Evolutionary conservation across 2,888 invertebrate species (phyloP).

Genomic region (Drosophila demipolita): DNA sequence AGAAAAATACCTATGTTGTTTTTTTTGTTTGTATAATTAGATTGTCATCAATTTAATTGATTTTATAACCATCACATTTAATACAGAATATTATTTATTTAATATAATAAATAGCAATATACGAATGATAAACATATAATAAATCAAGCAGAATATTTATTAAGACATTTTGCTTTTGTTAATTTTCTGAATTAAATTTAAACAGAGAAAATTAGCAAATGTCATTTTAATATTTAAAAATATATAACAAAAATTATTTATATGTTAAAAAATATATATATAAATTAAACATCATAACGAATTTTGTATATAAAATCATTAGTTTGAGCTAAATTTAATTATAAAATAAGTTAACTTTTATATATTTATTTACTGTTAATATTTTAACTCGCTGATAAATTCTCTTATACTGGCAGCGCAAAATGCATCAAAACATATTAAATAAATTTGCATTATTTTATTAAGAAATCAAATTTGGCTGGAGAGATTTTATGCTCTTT

Average conservation of each 20-base stretch:
- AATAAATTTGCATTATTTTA: constrained; percentile 13
- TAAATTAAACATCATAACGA: not conserved
- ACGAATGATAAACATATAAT: not conserved
- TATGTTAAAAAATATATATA: not conserved
- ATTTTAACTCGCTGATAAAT: not conserved
- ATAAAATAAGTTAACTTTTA: not conserved
- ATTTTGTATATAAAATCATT: not conserved
- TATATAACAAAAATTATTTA: not conserved
- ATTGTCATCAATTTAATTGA: not conserved
- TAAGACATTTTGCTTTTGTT: not conserved
- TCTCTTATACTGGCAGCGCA: not conserved
- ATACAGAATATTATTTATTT: not conserved
- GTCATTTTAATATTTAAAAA: not conserved
- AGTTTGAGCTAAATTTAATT: not conserved
- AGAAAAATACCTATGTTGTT: not conserved
- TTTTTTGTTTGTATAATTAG: not conserved
- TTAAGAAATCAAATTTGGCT: constrained; percentile 4
- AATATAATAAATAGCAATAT: not conserved
- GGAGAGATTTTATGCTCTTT: not conserved
- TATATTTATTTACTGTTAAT: not conserved
- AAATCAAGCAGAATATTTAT: not conserved
- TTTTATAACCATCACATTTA: not conserved
- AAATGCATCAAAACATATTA: constrained; percentile 7
- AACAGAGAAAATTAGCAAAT: not conserved
- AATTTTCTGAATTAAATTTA: not conserved